phyloP scores from a whole-genome alignment of 2,888 invertebrate genomes.

The Zaprionus bogoriensis region DNA sequence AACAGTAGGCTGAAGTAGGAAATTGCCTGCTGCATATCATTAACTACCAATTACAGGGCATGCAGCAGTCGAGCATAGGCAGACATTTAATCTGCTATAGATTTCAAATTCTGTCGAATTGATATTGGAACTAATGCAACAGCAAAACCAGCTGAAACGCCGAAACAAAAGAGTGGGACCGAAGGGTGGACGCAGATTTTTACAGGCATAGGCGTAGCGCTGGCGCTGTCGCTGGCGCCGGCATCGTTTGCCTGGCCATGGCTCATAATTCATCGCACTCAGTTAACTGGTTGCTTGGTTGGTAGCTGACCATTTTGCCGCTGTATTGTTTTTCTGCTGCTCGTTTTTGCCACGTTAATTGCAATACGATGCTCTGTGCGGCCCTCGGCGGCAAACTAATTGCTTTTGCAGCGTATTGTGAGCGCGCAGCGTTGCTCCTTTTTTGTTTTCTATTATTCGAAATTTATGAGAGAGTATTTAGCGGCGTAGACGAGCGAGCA shows the following conservation, averaged over 20 bases:
- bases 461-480: constrained; percentile 65
- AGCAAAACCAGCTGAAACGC: neutral
- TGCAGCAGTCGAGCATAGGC: neutral
- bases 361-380: constrained; percentile 68
- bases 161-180: neutral
- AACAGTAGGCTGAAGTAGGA: too few species aligned
- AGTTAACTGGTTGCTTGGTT: constrained; percentile 46
- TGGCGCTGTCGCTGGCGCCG: neutral
- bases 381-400: constrained; percentile 66
- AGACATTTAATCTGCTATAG: neutral
- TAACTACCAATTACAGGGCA: neutral
- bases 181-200: constrained; percentile 22
- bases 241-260: constrained; percentile 21
- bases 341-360: constrained; percentile 65
- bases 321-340: constrained; percentile 59
- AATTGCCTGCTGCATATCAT: neutral
- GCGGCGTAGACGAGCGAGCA: constrained; percentile 6
- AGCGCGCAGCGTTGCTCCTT: constrained; percentile 31
- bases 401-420: constrained; percentile 64
- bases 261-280: constrained; percentile 62
- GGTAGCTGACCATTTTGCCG: constrained; percentile 43
- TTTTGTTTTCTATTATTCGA: constrained; percentile 34
- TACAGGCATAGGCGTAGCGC: constrained; percentile 19
- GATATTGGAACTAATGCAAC: constrained; percentile 29
- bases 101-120: constrained; percentile 21